Evolutionary conservation across 2,113 vertebrate species (phyloP), one percentile per base, ranked within the genome.

Genomic region (Oenanthe melanoleuca): DNA sequence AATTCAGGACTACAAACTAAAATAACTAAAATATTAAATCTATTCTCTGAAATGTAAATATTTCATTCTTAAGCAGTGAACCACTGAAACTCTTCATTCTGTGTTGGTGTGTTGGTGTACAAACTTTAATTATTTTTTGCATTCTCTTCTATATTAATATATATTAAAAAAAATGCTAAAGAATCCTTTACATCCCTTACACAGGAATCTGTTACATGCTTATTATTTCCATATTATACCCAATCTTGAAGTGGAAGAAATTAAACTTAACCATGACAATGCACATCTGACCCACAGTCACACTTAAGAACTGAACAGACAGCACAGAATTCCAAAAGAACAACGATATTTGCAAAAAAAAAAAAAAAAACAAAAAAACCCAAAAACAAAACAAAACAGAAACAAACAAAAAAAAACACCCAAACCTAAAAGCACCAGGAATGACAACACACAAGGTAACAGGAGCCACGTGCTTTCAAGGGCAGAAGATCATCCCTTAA

Each of bases 301-400:
- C 31, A 15, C n/a, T 42, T 45, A 49, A 74, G 34, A 91, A 70
- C 34, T 12, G 21, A 89, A 49, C 0, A 1, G 26, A 34, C 19
- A 13, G 12, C 44, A 75, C 0, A 55, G 61, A 75, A 57, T 28
- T 44, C 49, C 56, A 25, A 26, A 56, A 75, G n/a, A 80, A 45
- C 12, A 37, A 13, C 5, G 12, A 45, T 13, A 82, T 75, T 40
- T 53, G 72, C 0, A 5, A 65, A 60, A 91, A 61, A 53, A 87
- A 21, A 13, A 20, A 28, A 34, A 7, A 34, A 4, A 16, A 4
- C 0, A 49, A 50, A 25, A 49, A 24, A 22, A n/a, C n/a, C n/a
- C n/a, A n/a, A n/a, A n/a, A n/a, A n/a, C n/a, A n/a, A n/a, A n/a
- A n/a, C n/a, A n/a, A n/a, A n/a, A n/a, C n/a, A n/a, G n/a, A n/a